Conservation (phyloP, 2,113 vertebrate genomes). For the Scomber colias region DNA sequence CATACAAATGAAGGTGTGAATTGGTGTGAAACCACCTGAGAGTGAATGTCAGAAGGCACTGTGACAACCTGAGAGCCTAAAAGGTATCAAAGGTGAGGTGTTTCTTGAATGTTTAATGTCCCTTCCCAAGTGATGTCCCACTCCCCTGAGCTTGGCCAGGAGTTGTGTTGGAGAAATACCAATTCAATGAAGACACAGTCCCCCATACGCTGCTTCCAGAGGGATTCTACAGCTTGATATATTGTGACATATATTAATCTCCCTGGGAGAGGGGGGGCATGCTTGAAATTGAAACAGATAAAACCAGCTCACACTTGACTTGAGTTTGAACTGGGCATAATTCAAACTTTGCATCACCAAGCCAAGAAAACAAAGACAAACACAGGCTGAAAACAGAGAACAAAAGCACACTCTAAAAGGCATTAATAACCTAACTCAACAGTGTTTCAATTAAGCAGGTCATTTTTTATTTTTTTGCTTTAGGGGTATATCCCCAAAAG, state of each 20-base stretch:
- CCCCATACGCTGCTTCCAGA: neutral
- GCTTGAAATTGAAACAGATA: neutral
- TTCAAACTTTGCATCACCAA: too few species aligned
- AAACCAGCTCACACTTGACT: neutral
- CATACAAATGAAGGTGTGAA: conserved; percentile 36
- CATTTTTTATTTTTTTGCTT: neutral
- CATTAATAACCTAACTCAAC: neutral
- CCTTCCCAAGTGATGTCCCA: neutral
- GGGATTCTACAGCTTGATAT: neutral
- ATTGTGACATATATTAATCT: neutral
- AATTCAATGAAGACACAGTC: conserved; percentile 4
- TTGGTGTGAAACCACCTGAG: conserved; percentile 12
- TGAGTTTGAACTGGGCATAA: neutral
- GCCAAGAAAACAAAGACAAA: neutral
- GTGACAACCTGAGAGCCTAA: conserved; percentile 26
- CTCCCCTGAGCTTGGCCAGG: neutral
- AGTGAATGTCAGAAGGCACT: neutral
- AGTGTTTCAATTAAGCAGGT: neutral
- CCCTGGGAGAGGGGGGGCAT: neutral
- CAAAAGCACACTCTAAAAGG: neutral
- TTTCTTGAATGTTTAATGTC: conserved; percentile 4
- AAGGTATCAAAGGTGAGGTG: conserved; percentile 27
- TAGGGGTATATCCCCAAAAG: neutral
- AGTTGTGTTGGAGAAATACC: conserved; percentile 18
- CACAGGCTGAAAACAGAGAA: neutral